Percentiles rank a stretch among this genome's conserved stretches.
Evolutionary conservation across 1,140 invertebrate genomes (phyloP).

Genomic region (Drosophila obscura): DNA sequence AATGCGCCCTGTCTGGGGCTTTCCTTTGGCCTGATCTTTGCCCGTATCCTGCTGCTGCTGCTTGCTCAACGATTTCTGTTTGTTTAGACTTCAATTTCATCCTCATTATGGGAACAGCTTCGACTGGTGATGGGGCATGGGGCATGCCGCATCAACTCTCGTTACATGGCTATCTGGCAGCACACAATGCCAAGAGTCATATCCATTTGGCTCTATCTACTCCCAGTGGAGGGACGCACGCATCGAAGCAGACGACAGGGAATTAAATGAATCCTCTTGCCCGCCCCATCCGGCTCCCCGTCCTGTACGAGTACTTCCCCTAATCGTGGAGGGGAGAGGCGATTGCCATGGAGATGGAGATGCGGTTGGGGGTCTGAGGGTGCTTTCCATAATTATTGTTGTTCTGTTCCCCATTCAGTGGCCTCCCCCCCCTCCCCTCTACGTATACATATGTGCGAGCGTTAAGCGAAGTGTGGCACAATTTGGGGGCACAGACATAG

Average conservation of each 20-base stretch:
- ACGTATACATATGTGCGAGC: constrained; percentile 32
- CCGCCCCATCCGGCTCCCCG: background rate
- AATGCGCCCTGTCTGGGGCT: constrained; percentile 9
- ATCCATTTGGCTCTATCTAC: constrained; percentile 38
- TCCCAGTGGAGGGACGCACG: constrained; percentile 14
- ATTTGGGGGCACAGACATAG: constrained; percentile 26
- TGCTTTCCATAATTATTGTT: constrained; percentile 64
- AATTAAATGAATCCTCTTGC: constrained; percentile 57
- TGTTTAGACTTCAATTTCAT: constrained; percentile 69
- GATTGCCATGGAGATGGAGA: background rate
- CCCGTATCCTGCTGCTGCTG: constrained; percentile 4
- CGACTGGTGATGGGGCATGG: constrained; percentile 7
- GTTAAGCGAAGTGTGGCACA: constrained; percentile 45
- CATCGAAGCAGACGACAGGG: constrained; percentile 37
- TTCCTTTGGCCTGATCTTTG: constrained; percentile 23
- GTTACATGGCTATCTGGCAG: constrained; percentile 20
- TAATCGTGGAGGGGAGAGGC: constrained; percentile 24
- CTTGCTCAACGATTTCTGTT: constrained; percentile 51
- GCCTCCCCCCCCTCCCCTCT: background rate
- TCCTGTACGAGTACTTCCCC: constrained; percentile 7
- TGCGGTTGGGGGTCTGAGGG: constrained; percentile 34
- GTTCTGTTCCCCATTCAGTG: constrained; percentile 18
- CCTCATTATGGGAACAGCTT: constrained; percentile 63
- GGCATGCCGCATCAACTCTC: constrained; percentile 7
- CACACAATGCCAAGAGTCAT: constrained; percentile 57